phyloP scores from a whole-genome alignment of 2,113 vertebrate genomes.

The Crypturellus undulatus region DNA sequence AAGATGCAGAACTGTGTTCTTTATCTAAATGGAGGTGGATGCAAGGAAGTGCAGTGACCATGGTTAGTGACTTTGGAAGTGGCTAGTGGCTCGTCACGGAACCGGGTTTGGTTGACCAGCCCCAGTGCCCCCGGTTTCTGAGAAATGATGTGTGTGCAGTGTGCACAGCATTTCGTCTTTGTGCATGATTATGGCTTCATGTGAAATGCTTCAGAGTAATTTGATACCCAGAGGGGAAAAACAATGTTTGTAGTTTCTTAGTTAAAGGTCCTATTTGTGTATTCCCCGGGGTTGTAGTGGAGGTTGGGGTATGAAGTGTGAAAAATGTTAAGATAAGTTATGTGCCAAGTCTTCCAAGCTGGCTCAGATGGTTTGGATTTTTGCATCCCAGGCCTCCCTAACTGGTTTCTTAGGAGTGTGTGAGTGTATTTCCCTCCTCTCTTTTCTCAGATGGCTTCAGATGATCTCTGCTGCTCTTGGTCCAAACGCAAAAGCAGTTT shows the following conservation, averaged over 20 bases:
- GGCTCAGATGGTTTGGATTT: background rate
- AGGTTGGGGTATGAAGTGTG: background rate
- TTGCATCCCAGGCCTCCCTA: background rate
- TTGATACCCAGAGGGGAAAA: background rate
- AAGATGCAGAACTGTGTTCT: background rate
- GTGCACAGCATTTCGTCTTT: background rate
- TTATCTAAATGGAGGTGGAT: background rate
- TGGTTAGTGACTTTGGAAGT: background rate
- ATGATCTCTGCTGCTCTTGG: background rate
- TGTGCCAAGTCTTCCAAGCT: background rate
- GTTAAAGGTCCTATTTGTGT: background rate
- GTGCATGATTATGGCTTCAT: background rate
- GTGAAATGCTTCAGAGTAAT: background rate
- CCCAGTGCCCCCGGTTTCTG: fast-evolving
- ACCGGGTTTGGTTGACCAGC: background rate
- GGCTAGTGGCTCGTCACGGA: fast-evolving
- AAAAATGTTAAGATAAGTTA: background rate
- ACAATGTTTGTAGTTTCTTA: background rate
- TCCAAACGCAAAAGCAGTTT: background rate
- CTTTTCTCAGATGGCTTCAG: background rate
- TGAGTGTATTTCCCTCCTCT: background rate
- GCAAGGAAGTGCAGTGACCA: constrained; percentile 4
- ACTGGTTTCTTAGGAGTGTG: background rate
- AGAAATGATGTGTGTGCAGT: fast-evolving
- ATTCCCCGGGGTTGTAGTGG: background rate